phyloP scores from a whole-genome alignment of 2,797 vertebrate genomes.

The Brachyrhaphis roseni region DNA sequence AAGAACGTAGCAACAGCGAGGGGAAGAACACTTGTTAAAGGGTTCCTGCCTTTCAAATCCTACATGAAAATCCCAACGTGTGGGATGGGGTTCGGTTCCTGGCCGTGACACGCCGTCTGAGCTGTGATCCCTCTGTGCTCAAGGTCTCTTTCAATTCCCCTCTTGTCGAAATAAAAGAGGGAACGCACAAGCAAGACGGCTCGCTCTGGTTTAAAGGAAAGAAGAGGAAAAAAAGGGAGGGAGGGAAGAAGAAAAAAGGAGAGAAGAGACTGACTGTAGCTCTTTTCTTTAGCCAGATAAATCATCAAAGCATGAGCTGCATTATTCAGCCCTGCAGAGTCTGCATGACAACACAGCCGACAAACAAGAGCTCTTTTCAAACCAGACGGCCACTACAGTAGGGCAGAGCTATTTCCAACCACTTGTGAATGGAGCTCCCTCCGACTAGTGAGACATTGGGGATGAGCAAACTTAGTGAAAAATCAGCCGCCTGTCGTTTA shows the following conservation, averaged over 20 bases:
- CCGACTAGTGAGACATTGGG: slow-evolving; percentile 41
- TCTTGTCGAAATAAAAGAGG: slow-evolving; percentile 68
- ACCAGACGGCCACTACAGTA: slow-evolving; percentile 69
- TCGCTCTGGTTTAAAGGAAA: slow-evolving; percentile 47
- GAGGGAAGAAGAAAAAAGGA: neutral
- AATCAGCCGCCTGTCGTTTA: slow-evolving; percentile 28
- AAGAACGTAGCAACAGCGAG: slow-evolving; percentile 9
- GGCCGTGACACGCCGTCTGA: slow-evolving; percentile 51
- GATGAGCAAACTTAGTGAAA: slow-evolving; percentile 30
- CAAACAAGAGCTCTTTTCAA: slow-evolving; percentile 74
- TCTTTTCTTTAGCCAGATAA: slow-evolving; percentile 72
- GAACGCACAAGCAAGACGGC: slow-evolving; percentile 63
- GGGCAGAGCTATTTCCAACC: slow-evolving; percentile 63
- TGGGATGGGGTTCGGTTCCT: slow-evolving; percentile 45
- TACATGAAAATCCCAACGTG: slow-evolving; percentile 40
- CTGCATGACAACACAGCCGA: slow-evolving; percentile 75
- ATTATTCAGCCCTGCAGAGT: slow-evolving; percentile 74
- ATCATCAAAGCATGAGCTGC: slow-evolving; percentile 75
- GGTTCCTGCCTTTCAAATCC: slow-evolving; percentile 37
- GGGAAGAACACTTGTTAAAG: slow-evolving; percentile 38
- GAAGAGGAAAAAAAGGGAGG: neutral
- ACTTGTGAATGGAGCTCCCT: slow-evolving; percentile 58
- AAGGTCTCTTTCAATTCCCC: slow-evolving; percentile 59
- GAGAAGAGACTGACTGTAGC: slow-evolving; percentile 64
- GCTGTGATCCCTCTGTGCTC: slow-evolving; percentile 58